A percentile compares a stretch with the other conserved stretches of the same genome.
Evolutionary conservation across 2,888 invertebrate species (phyloP).

Genomic region (Strigamia crassipes): DNA sequence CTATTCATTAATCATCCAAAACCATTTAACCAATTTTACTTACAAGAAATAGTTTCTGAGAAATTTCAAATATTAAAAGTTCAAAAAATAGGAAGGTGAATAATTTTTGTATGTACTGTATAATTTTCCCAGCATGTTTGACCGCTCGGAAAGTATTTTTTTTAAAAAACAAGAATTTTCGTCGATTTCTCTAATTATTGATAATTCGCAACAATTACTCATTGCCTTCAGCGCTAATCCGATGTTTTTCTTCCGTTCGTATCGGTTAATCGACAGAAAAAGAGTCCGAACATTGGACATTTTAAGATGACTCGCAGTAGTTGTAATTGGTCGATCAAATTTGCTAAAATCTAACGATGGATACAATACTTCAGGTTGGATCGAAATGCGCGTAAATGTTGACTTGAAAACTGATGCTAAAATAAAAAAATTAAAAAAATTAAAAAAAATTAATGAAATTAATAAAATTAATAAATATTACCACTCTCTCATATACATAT

Average conservation of each 20-base stretch:
- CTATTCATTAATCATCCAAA: too few relatives aligned
- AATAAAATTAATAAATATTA: neutral
- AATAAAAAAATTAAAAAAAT: conserved; percentile 50
- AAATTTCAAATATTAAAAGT: too few relatives aligned
- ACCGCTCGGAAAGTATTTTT: neutral
- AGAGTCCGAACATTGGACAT: conserved; percentile 59
- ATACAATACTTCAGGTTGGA: conserved; percentile 82
- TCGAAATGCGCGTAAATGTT: conserved; percentile 76
- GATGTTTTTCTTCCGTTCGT: conserved; percentile 96
- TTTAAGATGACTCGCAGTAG: conserved; percentile 53
- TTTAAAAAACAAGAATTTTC: too few relatives aligned
- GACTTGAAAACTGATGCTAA: conserved; percentile 76
- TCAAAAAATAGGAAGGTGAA: too few relatives aligned
- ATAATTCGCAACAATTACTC: conserved; percentile 60
- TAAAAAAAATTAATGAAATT: conserved; percentile 44
- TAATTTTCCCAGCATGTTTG: neutral
- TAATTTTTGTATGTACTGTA: too few relatives aligned
- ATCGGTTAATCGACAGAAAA: conserved; percentile 94
- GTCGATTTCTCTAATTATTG: too few relatives aligned
- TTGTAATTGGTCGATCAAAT: conserved; percentile 66
- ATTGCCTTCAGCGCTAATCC: conserved; percentile 81
- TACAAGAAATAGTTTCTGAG: too few relatives aligned
- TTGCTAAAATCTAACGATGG: conserved; percentile 86
- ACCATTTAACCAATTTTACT: too few relatives aligned
- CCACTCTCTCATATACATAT: neutral